Conservation (phyloP, 2,113 vertebrate species). For the Sapajus apella region DNA sequence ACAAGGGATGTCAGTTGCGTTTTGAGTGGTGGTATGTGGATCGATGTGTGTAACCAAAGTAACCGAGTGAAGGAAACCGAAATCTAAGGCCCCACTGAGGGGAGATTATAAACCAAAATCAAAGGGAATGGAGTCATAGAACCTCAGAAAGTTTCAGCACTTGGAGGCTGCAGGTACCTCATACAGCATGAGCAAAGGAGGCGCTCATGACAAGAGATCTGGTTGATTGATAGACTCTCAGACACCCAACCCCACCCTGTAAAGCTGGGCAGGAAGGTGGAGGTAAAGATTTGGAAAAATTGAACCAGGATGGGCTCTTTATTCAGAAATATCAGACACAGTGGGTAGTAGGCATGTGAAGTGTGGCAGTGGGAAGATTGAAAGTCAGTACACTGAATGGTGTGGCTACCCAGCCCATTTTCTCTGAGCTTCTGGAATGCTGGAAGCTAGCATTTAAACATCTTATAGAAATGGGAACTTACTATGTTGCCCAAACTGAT, state of each 20-base stretch:
- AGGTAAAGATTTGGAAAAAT: neutral
- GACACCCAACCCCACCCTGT: neutral
- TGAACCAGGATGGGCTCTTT: neutral
- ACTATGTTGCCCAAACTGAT: too few species aligned
- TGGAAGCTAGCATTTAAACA: neutral
- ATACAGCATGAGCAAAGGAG: neutral
- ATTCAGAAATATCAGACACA: neutral
- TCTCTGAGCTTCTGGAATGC: neutral
- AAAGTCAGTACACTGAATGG: neutral
- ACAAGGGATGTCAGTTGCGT: neutral
- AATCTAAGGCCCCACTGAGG: neutral
- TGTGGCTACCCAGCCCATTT: neutral
- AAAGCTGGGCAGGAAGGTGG: neutral
- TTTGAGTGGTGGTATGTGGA: neutral
- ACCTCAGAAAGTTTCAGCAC: neutral
- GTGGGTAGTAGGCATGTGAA: neutral
- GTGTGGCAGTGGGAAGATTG: too few species aligned
- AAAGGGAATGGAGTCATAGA: neutral
- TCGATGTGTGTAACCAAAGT: neutral
- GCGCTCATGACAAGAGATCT: rapidly evolving
- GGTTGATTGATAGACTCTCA: neutral
- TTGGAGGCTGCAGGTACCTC: neutral
- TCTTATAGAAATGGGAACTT: too few species aligned
- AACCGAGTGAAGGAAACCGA: neutral
- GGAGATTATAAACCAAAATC: neutral